Evolutionary conservation across 1,140 invertebrate genomes (phyloP).

Genomic region (Nymphalis io): DNA sequence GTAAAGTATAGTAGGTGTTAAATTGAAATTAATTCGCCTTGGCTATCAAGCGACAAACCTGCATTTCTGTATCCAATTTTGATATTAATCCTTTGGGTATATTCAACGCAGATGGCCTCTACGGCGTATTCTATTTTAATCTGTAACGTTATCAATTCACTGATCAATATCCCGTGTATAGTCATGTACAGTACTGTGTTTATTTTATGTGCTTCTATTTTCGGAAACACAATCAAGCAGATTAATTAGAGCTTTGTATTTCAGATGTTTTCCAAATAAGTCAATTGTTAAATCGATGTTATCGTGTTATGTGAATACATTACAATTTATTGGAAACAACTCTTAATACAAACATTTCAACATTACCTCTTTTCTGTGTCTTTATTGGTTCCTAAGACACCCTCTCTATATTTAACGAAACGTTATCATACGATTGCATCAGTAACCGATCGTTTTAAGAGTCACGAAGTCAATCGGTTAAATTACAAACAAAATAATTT

Average conservation of each 20-base stretch:
- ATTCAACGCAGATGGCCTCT: background rate
- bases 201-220: background rate
- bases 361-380: no score
- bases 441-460: no score
- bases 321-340: no score
- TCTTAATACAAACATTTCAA: no score
- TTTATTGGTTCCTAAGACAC: no score
- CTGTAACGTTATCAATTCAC: background rate
- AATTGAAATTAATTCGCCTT: conserved; percentile 29
- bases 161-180: conserved; percentile 7
- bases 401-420: no score
- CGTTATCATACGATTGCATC: no score
- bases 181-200: background rate
- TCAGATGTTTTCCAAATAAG: no score
- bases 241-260: background rate
- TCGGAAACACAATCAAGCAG: background rate
- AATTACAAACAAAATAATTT: no score
- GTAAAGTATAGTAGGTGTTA: background rate
- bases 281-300: no score
- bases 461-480: no score
- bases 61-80: conserved; percentile 30
- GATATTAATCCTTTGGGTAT: conserved; percentile 35
- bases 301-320: no score
- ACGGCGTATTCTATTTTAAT: conserved; percentile 13
- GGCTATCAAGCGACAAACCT: conserved; percentile 19